Conservation (phyloP, 2,797 vertebrate genomes). For the Crax fasciolata region DNA sequence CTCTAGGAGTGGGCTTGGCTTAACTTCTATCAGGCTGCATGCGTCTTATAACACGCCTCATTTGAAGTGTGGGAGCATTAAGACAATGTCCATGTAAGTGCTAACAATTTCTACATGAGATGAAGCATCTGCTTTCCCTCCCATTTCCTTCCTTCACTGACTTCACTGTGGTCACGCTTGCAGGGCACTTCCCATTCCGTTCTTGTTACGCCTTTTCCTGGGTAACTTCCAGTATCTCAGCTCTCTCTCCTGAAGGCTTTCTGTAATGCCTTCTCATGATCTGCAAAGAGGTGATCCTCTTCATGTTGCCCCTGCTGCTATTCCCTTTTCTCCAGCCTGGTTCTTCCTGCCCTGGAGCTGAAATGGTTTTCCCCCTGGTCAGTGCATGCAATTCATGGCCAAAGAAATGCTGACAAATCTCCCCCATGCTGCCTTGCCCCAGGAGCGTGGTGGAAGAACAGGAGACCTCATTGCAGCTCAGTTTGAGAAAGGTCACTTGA, state of each 20-base stretch:
- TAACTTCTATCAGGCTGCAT: background rate
- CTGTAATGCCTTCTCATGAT: background rate
- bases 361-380: background rate
- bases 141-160: background rate
- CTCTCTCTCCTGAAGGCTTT: background rate
- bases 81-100: accelerated
- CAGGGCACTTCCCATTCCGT: background rate
- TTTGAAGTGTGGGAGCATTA: background rate
- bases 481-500: background rate
- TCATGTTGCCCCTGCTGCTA: background rate
- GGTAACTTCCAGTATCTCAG: background rate
- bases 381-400: background rate
- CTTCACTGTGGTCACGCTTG: background rate
- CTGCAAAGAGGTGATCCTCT: background rate
- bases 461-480: background rate
- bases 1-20: background rate
- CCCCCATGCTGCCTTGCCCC: background rate
- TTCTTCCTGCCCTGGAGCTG: background rate
- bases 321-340: background rate
- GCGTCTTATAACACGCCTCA: background rate
- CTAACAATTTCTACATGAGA: background rate
- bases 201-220: background rate
- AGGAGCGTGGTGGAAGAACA: background rate
- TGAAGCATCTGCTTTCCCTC: constrained; percentile 10
- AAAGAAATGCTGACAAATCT: background rate